A percentile compares a stretch with the other conserved stretches of the same genome.
Conservation (phyloP, 1,140 invertebrate species). For the Ceratina japonica region DNA sequence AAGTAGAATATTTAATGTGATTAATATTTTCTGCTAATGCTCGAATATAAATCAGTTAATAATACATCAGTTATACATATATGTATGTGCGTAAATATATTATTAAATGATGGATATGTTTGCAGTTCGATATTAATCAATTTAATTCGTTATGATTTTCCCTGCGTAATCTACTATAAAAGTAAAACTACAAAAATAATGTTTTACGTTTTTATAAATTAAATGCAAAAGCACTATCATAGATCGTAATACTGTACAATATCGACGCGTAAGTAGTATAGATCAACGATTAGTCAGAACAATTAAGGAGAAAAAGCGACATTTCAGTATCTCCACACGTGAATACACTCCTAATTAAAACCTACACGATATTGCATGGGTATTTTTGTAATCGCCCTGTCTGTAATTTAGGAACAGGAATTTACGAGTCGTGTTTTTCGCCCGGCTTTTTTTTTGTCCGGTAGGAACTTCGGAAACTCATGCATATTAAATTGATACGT, state of each 20-base stretch:
- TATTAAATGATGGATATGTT: no score
- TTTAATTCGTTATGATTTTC: no score
- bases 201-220: no score
- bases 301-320: background rate
- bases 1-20: background rate
- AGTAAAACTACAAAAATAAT: no score
- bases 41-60: no score
- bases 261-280: background rate
- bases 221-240: no score
- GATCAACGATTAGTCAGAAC: background rate
- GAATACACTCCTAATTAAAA: background rate
- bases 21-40: no score
- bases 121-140: no score
- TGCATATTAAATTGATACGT: constrained; percentile 34
- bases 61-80: no score
- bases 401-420: background rate
- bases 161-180: no score
- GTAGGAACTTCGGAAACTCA: constrained; percentile 22
- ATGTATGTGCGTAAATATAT: no score
- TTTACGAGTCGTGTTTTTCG: constrained; percentile 10
- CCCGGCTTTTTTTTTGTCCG: background rate
- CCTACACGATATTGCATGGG: constrained; percentile 6
- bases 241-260: no score
- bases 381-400: constrained; percentile 12
- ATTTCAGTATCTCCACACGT: constrained; percentile 19